Percentiles rank a stretch among this genome's conserved stretches.
phyloP scores from a whole-genome alignment of 2,888 invertebrate species.

The Chydorus sphaericus region DNA sequence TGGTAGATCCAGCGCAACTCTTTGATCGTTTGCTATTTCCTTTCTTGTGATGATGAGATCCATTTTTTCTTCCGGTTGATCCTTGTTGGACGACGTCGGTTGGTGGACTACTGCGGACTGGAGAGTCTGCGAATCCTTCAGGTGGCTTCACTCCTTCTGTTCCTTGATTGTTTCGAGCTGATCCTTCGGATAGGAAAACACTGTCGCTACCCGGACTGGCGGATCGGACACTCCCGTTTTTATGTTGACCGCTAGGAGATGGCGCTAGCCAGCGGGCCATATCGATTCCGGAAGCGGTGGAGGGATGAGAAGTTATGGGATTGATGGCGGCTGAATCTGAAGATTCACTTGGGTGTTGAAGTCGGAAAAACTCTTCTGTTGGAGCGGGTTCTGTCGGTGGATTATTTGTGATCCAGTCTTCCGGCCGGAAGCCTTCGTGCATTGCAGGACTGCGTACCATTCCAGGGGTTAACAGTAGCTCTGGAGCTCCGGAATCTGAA shows the following conservation, averaged over 20 bases:
- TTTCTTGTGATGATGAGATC: too few species aligned
- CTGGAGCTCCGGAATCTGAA: background rate
- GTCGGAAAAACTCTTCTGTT: background rate
- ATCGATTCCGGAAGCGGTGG: background rate
- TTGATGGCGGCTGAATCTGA: background rate
- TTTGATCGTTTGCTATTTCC: slow-evolving; percentile 10
- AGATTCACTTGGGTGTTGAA: background rate
- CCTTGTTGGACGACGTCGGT: slow-evolving; percentile 4
- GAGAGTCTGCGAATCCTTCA: slow-evolving; percentile 76
- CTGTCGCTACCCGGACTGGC: slow-evolving; percentile 81
- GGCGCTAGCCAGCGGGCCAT: slow-evolving; percentile 2
- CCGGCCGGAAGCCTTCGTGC: slow-evolving; percentile 26
- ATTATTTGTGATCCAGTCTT: slow-evolving; percentile 23
- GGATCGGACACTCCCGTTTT: slow-evolving; percentile 73
- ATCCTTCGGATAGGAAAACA: slow-evolving; percentile 55
- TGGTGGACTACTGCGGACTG: slow-evolving; percentile 29
- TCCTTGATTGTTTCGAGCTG: slow-evolving; percentile 11
- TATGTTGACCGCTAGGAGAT: slow-evolving; percentile 40
- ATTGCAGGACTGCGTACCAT: slow-evolving; percentile 29
- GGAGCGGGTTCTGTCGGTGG: background rate
- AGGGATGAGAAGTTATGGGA: background rate
- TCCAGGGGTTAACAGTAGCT: too few species aligned
- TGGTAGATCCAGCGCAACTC: slow-evolving; percentile 12
- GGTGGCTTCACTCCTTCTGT: slow-evolving; percentile 57
- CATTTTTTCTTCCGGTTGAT: slow-evolving; percentile 5